Conservation (phyloP, 1,140 invertebrate species). For the Aphaenogaster floridana region DNA sequence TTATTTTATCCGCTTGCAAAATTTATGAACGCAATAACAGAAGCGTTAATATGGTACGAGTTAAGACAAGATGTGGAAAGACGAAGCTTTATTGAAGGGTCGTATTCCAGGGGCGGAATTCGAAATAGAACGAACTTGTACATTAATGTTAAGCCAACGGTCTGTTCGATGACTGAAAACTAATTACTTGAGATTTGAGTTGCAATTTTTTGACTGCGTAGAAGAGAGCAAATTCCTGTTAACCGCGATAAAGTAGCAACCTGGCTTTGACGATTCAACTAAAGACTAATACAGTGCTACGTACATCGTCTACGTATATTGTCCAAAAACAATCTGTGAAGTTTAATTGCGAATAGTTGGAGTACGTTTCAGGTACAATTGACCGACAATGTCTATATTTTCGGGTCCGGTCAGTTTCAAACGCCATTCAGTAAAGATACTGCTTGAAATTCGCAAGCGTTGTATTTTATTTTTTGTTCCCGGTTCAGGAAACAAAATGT, state of each 20-base stretch:
- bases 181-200: neutral
- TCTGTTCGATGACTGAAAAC: neutral
- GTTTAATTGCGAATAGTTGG: constrained; percentile 39
- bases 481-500: neutral
- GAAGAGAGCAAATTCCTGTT: neutral
- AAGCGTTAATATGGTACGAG: neutral
- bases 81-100: neutral
- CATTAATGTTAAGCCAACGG: neutral
- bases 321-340: constrained; percentile 27
- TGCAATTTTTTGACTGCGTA: neutral
- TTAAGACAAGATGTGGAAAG: neutral
- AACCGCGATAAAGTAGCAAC: neutral
- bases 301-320: constrained; percentile 13
- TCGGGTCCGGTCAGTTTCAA: constrained; percentile 21
- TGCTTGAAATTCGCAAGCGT: neutral
- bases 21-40: neutral
- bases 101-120: neutral
- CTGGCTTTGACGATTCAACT: neutral
- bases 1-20: constrained; percentile 38
- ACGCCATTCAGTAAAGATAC: constrained; percentile 5
- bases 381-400: constrained; percentile 26
- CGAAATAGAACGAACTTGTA: neutral
- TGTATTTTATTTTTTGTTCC: constrained; percentile 10
- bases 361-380: neutral
- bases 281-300: constrained; percentile 6